Conservation (phyloP, 2,113 vertebrate species). For the Cavia porcellus region DNA sequence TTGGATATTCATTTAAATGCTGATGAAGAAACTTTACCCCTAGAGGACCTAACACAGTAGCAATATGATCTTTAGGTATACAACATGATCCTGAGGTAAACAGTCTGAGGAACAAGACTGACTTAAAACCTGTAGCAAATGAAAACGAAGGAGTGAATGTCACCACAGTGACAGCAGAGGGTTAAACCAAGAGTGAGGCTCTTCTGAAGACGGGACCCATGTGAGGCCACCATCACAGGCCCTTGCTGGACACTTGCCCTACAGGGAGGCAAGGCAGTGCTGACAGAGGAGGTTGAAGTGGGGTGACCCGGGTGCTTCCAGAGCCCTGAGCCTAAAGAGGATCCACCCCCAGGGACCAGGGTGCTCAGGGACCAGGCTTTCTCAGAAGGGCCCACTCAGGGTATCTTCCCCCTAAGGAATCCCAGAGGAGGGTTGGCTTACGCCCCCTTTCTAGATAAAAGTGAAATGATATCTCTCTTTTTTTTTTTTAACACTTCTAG, state of each 20-base stretch:
- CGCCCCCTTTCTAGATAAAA: neutral
- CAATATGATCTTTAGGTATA: neutral
- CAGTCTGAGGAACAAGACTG: neutral
- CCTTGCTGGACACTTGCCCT: neutral
- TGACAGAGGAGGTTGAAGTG: neutral
- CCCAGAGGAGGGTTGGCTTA: neutral
- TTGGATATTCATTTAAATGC: slow-evolving; percentile 3
- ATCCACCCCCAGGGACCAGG: neutral
- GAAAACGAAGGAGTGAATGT: neutral
- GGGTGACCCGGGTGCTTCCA: neutral
- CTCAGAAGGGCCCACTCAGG: neutral
- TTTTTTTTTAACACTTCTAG: neutral
- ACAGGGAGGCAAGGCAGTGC: neutral
- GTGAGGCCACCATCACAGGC: neutral
- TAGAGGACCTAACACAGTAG: neutral
- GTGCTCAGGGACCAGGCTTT: neutral
- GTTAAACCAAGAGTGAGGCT: neutral
- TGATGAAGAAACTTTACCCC: neutral
- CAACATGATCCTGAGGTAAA: neutral
- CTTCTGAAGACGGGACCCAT: neutral
- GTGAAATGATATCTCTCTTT: neutral
- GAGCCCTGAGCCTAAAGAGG: neutral
- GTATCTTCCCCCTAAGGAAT: neutral
- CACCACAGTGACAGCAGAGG: neutral
- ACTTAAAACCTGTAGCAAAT: neutral